Evolutionary conservation across 2,113 vertebrate species (phyloP), one percentile per base, ranked within the genome.

Genomic region (Stictonetta naevosa): DNA sequence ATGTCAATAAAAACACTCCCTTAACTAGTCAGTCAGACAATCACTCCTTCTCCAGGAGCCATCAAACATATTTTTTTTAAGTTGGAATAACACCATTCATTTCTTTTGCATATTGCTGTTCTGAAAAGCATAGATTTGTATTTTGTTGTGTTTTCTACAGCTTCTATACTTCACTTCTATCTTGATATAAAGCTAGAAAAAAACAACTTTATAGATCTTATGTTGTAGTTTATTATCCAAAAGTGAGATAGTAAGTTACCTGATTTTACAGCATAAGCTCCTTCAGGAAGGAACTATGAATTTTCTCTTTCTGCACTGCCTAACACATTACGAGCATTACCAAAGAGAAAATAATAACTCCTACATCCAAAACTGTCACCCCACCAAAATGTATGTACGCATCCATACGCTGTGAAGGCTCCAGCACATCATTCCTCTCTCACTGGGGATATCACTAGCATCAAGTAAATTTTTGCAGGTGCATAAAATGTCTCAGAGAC

Each of bases 1-100:
- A 91, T 25, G 8, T 68, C 83, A 91, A 96, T 78, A 86, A 90
- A 92, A 95, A 72, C 56, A 92, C 21, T 79, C 76, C 38, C 64
- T 93, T 71, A 94, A 94, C 53, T 69, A 69, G 44, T 74, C 79
- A 68, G 53, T 72, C 48, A 75, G 63, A 86, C n/a, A 94, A 77
- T 40, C 46, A 55, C 22, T 75, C 48, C 36, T 80, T 90, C 56
- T 38, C 42, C 72, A 80, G 44, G n/a, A 72, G 34, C 18, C 52
- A 78, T 8, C 60, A 86, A 88, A 73, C 36, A 25, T 2, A 31
- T 40, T 66, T 48, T 40, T 89, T 69, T 20, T 3, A 90, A 71
- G 64, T 68, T 83, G 46, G 11, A 83, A 46, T 59, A 93, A 74
- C 5, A 31, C 0, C 21, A 60, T 56, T 34, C 81, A n/a, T 56